Evolutionary conservation across 2,797 vertebrate genomes (phyloP).

Genomic region (Hydrolagus colliei): DNA sequence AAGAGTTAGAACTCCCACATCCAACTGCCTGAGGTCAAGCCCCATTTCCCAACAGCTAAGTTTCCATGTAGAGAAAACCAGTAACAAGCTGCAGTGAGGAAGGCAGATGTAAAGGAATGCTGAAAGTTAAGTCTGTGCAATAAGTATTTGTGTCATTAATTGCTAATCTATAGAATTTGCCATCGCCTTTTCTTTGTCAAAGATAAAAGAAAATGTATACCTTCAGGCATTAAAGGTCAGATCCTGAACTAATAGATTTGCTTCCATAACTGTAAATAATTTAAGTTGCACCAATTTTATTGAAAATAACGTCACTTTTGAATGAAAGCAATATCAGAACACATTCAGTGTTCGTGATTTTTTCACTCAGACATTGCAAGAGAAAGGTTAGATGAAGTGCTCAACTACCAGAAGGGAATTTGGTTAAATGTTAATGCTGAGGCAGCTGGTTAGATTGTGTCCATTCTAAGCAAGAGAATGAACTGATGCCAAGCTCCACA

Average conservation of each 20-base stretch:
- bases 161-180: neutral
- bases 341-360: neutral
- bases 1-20: neutral
- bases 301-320: neutral
- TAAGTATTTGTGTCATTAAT: neutral
- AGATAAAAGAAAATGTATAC: neutral
- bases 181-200: neutral
- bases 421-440: constrained; percentile 14
- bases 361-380: no score
- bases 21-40: constrained; percentile 2
- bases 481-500: constrained; percentile 49
- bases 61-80: constrained; percentile 2
- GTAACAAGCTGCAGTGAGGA: neutral
- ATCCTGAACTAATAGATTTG: neutral
- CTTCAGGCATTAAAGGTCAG: neutral
- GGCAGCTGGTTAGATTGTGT: constrained; percentile 40
- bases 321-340: neutral
- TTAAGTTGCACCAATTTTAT: neutral
- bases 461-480: constrained; percentile 44
- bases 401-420: neutral
- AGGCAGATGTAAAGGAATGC: neutral
- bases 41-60: neutral
- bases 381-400: neutral
- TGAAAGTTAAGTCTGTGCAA: neutral
- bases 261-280: neutral